Evolutionary conservation across 2,113 vertebrate genomes (phyloP), one percentile per base, ranked within the genome.

Genomic region (Macroglossus sobrinus): DNA sequence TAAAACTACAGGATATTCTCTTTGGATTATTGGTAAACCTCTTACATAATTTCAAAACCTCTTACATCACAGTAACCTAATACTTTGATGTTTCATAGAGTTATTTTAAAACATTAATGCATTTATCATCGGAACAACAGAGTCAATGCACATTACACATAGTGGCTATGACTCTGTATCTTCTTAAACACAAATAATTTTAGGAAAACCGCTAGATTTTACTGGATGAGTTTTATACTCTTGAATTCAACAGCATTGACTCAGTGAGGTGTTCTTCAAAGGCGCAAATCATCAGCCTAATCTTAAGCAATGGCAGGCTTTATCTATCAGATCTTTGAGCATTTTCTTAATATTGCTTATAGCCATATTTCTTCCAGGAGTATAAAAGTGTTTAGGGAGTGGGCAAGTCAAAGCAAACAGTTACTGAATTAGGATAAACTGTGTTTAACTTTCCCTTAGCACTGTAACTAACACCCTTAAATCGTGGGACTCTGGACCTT

Each of bases 71-170:
- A 91, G 59, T 68, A 0, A 30, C 66, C 30, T 91, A 95, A 85
- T 1, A 43, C 14, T 5, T 2, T 33, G 28, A 96, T 84, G 64
- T 89, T 66, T 96, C 87, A 68, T 53, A 95, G 47, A 87, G 38
- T 47, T 97, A 92, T 94, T 97, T 96, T 94, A 76, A 96, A 78
- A 75, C 57, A 88, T 53, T 91, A 86, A 30, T 59, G 3, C 3
- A 80, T 47, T 84, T 94, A 86, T 78, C 53, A 47, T 84, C 91
- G 43, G 26, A 97, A 96, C 4, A 38, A 55, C 5, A 76, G 33
- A 6, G 24, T 43, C 9, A 95, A 43, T 57, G 78, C 61, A 93
- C 96, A 79, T 86, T 81, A n/a, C 1, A 81, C 45, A 91, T 22
- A 59, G 8, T 55, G 16, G 57, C 59, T 84, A 26, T 78, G 19